Conservation (phyloP, 2,888 invertebrate genomes). For the Mythimna vitellina region DNA sequence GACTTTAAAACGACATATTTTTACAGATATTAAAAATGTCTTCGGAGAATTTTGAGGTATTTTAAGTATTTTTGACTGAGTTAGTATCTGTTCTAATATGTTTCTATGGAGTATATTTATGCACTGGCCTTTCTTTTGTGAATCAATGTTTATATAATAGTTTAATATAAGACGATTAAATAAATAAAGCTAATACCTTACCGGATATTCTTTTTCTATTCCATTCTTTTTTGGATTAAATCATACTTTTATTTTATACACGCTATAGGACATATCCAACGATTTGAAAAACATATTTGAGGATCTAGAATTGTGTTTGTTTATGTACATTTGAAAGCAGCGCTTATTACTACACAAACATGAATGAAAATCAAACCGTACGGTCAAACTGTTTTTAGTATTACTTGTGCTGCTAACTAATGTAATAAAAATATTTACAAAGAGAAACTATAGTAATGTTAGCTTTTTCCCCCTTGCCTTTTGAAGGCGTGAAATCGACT, state of each 20-base stretch:
- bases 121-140: constrained; percentile 66
- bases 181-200: constrained; percentile 69
- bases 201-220: constrained; percentile 55
- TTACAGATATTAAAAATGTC: constrained; percentile 65
- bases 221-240: constrained; percentile 2
- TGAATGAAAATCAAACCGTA: no score
- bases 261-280: neutral
- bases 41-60: constrained; percentile 52
- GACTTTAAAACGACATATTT: constrained; percentile 62
- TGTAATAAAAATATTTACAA: neutral
- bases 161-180: constrained; percentile 65
- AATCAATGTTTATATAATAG: constrained; percentile 71
- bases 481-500: neutral
- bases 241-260: neutral
- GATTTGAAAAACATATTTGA: constrained; percentile 10
- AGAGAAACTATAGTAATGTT: neutral
- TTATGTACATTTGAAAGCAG: neutral
- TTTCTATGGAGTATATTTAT: constrained; percentile 64
- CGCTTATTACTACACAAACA: no score
- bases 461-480: neutral
- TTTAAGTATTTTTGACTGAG: constrained; percentile 57
- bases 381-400: neutral
- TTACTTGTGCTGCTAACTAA: neutral
- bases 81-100: constrained; percentile 68
- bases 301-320: neutral